phyloP scores from a whole-genome alignment of 1,140 invertebrate genomes.

The Macrotrachela quadricornifera region DNA sequence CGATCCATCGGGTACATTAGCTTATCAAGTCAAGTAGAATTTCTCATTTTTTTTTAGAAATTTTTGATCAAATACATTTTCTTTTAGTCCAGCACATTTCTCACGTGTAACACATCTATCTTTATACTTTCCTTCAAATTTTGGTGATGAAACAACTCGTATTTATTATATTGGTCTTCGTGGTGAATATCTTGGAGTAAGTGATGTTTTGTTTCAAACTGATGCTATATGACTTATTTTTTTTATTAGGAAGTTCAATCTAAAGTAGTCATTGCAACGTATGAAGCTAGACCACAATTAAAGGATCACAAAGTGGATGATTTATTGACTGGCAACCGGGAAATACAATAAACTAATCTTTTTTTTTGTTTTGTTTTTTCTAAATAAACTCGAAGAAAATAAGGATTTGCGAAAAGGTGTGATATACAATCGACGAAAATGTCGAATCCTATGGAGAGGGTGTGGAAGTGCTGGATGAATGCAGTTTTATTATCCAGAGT shows the following conservation, averaged over 20 bases:
- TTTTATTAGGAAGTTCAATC: conserved; percentile 42
- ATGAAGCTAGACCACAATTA: conserved; percentile 60
- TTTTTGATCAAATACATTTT: too few relatives aligned
- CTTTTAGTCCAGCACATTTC: conserved; percentile 45
- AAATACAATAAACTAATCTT: too few relatives aligned
- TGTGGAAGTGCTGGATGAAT: too few relatives aligned
- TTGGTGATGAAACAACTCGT: conserved; percentile 45
- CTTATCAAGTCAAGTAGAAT: conserved; percentile 22
- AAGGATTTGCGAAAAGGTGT: too few relatives aligned
- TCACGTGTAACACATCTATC: conserved; percentile 62
- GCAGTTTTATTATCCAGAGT: too few relatives aligned
- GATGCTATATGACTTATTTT: neutral
- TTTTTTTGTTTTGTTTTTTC: too few relatives aligned
- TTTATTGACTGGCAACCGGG: too few relatives aligned
- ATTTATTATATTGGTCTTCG: conserved; percentile 83
- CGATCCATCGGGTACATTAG: conserved; percentile 52
- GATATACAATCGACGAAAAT: too few relatives aligned
- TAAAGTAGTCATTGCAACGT: conserved; percentile 67
- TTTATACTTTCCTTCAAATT: conserved; percentile 66
- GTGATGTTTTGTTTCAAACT: neutral
- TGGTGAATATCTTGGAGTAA: conserved; percentile 57
- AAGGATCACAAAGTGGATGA: conserved; percentile 52
- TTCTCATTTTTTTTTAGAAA: too few relatives aligned
- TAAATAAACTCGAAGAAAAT: too few relatives aligned
- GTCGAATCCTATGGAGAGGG: too few relatives aligned